phyloP scores from a whole-genome alignment of 2,113 vertebrate species.

The Tachysurus fulvidraco region DNA sequence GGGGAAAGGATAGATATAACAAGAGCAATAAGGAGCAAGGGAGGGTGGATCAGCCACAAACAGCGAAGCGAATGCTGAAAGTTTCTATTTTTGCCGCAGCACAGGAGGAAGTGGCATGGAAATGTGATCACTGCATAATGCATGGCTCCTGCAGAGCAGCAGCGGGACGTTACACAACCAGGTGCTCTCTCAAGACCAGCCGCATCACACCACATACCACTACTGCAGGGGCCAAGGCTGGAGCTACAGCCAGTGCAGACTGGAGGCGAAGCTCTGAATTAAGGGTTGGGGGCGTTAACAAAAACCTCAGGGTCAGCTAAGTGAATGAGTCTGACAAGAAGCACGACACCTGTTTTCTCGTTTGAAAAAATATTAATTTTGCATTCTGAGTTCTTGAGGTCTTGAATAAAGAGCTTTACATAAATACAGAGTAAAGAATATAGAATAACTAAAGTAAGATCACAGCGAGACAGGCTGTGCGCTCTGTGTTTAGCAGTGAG shows the following conservation, averaged over 20 bases:
- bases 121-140: conserved; percentile 70
- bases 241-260: background rate
- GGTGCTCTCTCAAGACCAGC: conserved; percentile 53
- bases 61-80: conserved; percentile 65
- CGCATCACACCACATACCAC: conserved; percentile 30
- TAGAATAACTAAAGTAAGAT: background rate
- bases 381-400: background rate
- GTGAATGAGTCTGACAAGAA: background rate
- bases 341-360: background rate
- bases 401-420: background rate
- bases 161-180: conserved; percentile 53
- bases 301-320: background rate
- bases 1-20: conserved; percentile 56
- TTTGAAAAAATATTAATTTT: background rate
- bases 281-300: background rate
- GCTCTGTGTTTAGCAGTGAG: conserved; percentile 24
- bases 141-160: conserved; percentile 66
- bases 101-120: conserved; percentile 62
- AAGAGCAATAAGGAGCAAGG: conserved; percentile 65
- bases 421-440: background rate
- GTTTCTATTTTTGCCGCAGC: conserved; percentile 75
- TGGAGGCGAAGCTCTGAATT: background rate
- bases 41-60: conserved; percentile 57
- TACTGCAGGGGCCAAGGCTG: background rate
- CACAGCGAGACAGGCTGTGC: background rate